phyloP scores from a whole-genome alignment of 2,888 invertebrate species.

The Formica aserva region DNA sequence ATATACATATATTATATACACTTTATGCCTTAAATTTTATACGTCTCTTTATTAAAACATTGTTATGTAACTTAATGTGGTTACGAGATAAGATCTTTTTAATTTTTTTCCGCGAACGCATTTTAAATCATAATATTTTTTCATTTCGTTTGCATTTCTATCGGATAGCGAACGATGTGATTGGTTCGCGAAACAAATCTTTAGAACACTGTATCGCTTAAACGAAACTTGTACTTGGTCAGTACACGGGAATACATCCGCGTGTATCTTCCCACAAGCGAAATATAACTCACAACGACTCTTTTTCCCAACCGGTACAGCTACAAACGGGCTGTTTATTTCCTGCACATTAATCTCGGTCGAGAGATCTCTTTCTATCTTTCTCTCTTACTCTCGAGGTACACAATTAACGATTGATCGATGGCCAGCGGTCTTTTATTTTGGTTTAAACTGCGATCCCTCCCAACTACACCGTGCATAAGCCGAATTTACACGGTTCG shows the following conservation, averaged over 20 bases:
- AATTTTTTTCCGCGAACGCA: neutral
- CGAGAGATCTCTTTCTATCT: slow-evolving; percentile 26
- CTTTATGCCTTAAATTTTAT: neutral
- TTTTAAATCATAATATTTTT: neutral
- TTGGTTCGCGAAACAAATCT: slow-evolving; percentile 24
- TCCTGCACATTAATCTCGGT: slow-evolving; percentile 45
- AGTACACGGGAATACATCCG: slow-evolving; percentile 38
- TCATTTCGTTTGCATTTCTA: neutral
- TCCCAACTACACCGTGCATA: slow-evolving; percentile 10
- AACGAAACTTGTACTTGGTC: slow-evolving; percentile 36
- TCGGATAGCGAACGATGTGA: neutral
- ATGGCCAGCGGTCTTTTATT: slow-evolving; percentile 37
- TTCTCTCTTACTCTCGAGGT: slow-evolving; percentile 27
- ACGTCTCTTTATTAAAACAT: neutral
- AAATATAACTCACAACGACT: slow-evolving; percentile 47
- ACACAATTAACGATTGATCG: slow-evolving; percentile 52
- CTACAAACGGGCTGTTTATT: slow-evolving; percentile 43
- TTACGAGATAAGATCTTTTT: neutral
- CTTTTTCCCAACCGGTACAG: slow-evolving; percentile 42
- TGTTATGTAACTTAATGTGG: neutral
- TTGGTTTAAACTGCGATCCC: slow-evolving; percentile 30
- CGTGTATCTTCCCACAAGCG: slow-evolving; percentile 50
- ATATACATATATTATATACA: neutral
- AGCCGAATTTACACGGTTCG: slow-evolving; percentile 46
- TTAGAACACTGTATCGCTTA: slow-evolving; percentile 27